Conservation (phyloP, 2,888 invertebrate species). For the Halictus quadricinctus region DNA sequence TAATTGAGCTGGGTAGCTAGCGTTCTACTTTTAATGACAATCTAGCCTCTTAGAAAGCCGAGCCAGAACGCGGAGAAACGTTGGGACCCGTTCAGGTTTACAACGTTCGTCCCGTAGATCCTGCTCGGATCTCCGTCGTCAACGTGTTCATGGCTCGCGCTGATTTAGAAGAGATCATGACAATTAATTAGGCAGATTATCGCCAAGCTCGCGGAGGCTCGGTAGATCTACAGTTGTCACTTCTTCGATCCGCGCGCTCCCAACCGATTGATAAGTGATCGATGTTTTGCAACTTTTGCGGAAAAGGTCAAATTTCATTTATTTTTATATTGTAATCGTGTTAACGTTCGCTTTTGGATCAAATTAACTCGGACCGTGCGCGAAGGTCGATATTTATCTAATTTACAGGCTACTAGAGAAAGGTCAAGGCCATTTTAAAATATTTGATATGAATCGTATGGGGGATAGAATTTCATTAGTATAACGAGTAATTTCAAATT, state of each 20-base stretch:
- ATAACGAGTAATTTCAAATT: background rate
- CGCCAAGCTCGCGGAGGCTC: background rate
- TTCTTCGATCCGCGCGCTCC: background rate
- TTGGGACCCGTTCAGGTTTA: background rate
- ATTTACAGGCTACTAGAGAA: background rate
- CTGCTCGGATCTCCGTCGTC: background rate
- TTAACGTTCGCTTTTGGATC: background rate
- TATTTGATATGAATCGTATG: background rate
- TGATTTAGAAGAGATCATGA: background rate
- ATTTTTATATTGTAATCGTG: background rate
- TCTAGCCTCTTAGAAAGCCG: constrained; percentile 1
- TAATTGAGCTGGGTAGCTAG: constrained; percentile 7
- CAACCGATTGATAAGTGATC: background rate
- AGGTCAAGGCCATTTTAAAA: background rate
- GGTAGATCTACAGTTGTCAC: background rate
- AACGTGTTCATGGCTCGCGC: constrained; percentile 15
- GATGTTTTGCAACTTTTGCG: background rate
- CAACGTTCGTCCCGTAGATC: background rate
- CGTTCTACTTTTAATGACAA: constrained; percentile 42
- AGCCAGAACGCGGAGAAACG: constrained; percentile 1
- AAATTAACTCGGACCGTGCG: background rate
- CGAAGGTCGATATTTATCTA: constrained; percentile 5
- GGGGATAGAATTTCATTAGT: background rate
- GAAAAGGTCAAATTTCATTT: background rate
- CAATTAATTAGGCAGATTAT: background rate